These are phyloP conservation scores for Anoplius nigerrimus DNA, from an alignment of 2,888 invertebrate species.

Conservation along the genomic window DNA sequence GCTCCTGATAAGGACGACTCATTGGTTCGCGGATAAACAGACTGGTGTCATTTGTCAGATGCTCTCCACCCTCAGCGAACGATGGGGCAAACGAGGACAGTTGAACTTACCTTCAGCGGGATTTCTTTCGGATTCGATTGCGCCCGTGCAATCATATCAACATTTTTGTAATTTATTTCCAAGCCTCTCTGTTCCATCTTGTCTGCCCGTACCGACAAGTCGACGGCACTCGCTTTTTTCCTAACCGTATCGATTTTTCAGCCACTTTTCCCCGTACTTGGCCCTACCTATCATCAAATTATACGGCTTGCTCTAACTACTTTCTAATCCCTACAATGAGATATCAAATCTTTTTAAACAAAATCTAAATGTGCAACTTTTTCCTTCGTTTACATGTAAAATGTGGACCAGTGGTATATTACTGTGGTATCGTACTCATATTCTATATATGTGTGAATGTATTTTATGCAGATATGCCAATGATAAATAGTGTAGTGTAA, in stretches of 20 bases:
- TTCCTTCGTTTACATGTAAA: too few relatives aligned
- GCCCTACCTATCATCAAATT: constrained; percentile 44
- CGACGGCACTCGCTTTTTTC: too few relatives aligned
- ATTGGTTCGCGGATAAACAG: constrained; percentile 63
- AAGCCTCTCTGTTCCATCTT: not conserved
- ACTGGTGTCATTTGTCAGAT: constrained; percentile 64
- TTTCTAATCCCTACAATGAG: too few relatives aligned
- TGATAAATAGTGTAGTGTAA: too few relatives aligned
- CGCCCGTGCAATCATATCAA: constrained; percentile 34
- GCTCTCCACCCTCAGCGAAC: constrained; percentile 28
- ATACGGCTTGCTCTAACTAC: too few relatives aligned
- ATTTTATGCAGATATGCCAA: too few relatives aligned
- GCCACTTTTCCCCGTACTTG: not conserved
- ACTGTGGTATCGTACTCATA: too few relatives aligned
- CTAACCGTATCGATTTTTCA: not conserved
- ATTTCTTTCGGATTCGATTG: constrained; percentile 41
- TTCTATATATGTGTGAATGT: too few relatives aligned
- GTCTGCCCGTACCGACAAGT: not conserved
- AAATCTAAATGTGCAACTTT: too few relatives aligned
- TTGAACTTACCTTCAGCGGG: constrained; percentile 28
- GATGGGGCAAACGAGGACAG: constrained; percentile 18
- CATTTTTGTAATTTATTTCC: constrained; percentile 37
- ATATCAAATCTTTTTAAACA: too few relatives aligned
- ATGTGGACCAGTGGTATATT: too few relatives aligned
- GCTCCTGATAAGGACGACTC: constrained; percentile 61